These are phyloP conservation scores for Electrophaes corylata DNA, from an alignment of 2,888 invertebrate genomes.

Conservation along the genomic window DNA sequence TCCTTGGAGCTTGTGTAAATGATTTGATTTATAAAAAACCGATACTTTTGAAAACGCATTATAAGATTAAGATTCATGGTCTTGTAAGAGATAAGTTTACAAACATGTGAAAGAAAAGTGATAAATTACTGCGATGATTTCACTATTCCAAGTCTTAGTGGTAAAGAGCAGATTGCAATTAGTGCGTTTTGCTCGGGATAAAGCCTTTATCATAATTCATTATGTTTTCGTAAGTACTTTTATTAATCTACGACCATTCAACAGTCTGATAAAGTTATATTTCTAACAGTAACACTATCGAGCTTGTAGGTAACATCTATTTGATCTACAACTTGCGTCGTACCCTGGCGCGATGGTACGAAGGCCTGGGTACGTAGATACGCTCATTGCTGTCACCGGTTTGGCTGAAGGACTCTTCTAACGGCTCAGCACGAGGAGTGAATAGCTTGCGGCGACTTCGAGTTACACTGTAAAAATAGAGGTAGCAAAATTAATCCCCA, in stretches of 20 bases:
- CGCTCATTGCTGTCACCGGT: slow-evolving; percentile 62
- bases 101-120: too few species aligned
- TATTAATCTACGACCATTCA: background rate
- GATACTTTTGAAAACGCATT: too few species aligned
- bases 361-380: slow-evolving; percentile 66
- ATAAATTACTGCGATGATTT: too few species aligned
- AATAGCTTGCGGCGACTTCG: slow-evolving; percentile 77
- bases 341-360: slow-evolving; percentile 66
- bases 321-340: slow-evolving; percentile 64
- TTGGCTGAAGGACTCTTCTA: slow-evolving; percentile 61
- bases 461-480: slow-evolving; percentile 52
- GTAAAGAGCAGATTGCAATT: background rate
- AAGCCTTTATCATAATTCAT: background rate
- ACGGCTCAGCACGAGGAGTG: slow-evolving; percentile 73
- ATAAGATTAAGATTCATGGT: too few species aligned
- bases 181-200: too few species aligned
- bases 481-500: too few species aligned
- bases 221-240: background rate
- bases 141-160: too few species aligned
- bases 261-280: background rate
- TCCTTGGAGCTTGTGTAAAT: too few species aligned
- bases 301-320: background rate
- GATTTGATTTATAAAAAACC: too few species aligned
- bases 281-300: background rate
- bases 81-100: too few species aligned